A percentile compares a stretch with the other conserved stretches of the same genome.
Conservation (phyloP, 2,797 vertebrate genomes). For the Limnodromus scolopaceus region DNA sequence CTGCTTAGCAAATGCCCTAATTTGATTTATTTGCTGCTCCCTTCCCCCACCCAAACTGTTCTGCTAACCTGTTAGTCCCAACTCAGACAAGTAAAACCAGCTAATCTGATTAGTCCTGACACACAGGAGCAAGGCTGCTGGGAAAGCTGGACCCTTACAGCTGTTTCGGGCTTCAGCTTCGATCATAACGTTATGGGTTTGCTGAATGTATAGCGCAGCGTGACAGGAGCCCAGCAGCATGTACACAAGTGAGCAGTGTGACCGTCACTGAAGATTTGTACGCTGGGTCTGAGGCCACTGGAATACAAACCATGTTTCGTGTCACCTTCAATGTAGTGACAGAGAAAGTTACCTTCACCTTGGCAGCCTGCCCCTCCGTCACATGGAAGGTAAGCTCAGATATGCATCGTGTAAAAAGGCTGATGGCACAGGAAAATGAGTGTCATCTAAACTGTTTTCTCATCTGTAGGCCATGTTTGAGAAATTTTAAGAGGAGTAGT, state of each 20-base stretch:
- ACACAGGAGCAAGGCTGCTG: constrained; percentile 29
- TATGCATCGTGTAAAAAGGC: neutral
- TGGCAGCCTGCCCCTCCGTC: constrained; percentile 36
- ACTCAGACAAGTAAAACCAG: constrained; percentile 63
- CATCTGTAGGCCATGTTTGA: neutral
- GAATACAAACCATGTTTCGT: constrained; percentile 50
- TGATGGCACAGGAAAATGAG: neutral
- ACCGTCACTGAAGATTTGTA: neutral
- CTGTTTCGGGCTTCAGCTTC: constrained; percentile 37
- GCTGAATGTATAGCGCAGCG: neutral
- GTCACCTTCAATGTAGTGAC: constrained; percentile 57
- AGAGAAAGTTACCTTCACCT: constrained; percentile 61
- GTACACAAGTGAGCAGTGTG: constrained; percentile 3
- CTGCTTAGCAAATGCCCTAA: constrained; percentile 57
- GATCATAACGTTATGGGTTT: neutral
- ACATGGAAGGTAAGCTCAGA: constrained; percentile 36
- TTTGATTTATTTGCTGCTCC: constrained; percentile 58
- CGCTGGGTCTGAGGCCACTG: neutral
- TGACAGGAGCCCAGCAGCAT: neutral
- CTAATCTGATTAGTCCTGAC: constrained; percentile 66
- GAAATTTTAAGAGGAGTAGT: neutral
- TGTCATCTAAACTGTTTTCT: neutral
- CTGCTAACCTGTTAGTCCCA: constrained; percentile 65
- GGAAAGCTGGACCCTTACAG: constrained; percentile 25
- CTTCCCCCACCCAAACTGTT: constrained; percentile 58